Evolutionary conservation across 2,797 vertebrate genomes (phyloP), one percentile per base, ranked within the genome.

Genomic region (Ctenopoma multispine): DNA sequence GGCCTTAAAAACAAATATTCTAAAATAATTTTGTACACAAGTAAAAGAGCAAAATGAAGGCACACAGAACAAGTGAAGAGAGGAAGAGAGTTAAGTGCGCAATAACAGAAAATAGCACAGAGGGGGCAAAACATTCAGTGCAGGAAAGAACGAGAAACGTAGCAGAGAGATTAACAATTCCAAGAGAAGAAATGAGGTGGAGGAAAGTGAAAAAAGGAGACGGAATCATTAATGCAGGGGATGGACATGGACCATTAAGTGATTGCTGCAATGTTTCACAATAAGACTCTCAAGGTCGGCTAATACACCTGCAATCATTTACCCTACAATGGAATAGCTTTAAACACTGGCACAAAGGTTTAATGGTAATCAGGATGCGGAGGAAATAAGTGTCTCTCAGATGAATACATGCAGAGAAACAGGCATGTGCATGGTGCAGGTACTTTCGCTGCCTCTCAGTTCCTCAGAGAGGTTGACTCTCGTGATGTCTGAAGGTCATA

Each of bases 241-340:
- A 72, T 47, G 46, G 68, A 77, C 72, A 77, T 49, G 73, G 71
- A 71, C 81, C 79, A 84, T 87, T 80, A 80, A 71, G 59, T 75
- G 73, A 87, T 73, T 77, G 72, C 72, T 53, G 50, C 65, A 43
- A 50, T 63, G 77, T 76, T 84, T 87, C 62, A 58, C 54, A 86
- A 75, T 81, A 68, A 72, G 62, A 80, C 23, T 58, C 67, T 57
- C 12, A 46, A 61, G 68, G 69, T 40, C 3, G 1, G 44, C 62
- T 82, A 71, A 81, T 79, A 78, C 73, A 72, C 71, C 75, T 78
- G 68, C 69, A 78, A 63, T 78, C 51, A 51, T 78, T 85, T 53
- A 74, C 51, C 59, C 64, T 61, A 69, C 56, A 67, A 63, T 69
- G 46, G 36, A 69, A 67, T 67, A 46, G 36, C 55, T 69, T 67